Percentiles rank a stretch among this genome's conserved stretches.
Evolutionary conservation across 2,113 vertebrate species (phyloP).

Genomic region (Rhinopomastus cyanomelas): DNA sequence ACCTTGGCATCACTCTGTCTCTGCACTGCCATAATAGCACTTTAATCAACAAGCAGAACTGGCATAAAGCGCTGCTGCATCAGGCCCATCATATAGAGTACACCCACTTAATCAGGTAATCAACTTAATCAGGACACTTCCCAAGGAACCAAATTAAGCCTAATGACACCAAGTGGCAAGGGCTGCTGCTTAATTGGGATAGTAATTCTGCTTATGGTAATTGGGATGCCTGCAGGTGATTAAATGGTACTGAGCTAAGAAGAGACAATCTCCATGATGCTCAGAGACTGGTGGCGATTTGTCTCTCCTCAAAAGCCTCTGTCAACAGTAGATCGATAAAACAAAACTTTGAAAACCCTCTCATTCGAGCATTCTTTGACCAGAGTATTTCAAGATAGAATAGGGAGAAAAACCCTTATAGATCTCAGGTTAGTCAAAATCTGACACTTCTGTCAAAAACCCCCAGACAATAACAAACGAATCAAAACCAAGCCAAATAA

Average conservation of each 20-base stretch:
- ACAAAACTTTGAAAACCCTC: constrained; percentile 17
- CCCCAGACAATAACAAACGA: background rate
- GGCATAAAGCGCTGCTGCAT: constrained; percentile 47
- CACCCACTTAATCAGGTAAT: constrained; percentile 75
- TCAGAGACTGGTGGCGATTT: constrained; percentile 52
- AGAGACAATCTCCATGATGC: constrained; percentile 47
- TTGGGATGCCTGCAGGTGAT: constrained; percentile 74
- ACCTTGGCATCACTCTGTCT: constrained; percentile 16
- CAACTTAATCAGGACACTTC: constrained; percentile 76
- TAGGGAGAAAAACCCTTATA: background rate
- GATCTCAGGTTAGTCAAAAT: background rate
- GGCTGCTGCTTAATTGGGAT: constrained; percentile 74
- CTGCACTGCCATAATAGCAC: background rate
- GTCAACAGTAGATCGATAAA: constrained; percentile 48
- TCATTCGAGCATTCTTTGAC: background rate
- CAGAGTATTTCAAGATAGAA: background rate
- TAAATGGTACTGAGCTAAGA: constrained; percentile 64
- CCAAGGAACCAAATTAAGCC: constrained; percentile 76
- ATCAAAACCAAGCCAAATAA: background rate
- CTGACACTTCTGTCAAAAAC: no score
- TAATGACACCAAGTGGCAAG: constrained; percentile 72
- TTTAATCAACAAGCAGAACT: constrained; percentile 59
- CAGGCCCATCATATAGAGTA: constrained; percentile 58
- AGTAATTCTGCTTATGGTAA: constrained; percentile 73
- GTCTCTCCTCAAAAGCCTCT: constrained; percentile 50